These are phyloP conservation scores for Kryptolebias ocellatus DNA, from an alignment of 2,797 vertebrate species.

Conservation along the genomic window DNA sequence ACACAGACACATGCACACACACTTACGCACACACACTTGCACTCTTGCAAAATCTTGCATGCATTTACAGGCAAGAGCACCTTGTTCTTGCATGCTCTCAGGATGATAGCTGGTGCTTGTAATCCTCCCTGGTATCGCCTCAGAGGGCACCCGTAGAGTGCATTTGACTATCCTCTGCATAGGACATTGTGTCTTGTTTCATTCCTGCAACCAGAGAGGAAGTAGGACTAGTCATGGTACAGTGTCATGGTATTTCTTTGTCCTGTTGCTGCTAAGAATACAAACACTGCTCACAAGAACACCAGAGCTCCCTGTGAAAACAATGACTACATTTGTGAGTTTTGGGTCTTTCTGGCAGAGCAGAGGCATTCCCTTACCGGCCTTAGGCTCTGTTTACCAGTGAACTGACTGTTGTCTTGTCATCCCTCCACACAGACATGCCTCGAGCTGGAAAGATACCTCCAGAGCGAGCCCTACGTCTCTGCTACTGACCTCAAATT, in stretches of 20 bases:
- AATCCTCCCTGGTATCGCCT: conserved; percentile 61
- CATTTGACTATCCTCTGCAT: conserved; percentile 48
- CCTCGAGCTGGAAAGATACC: conserved; percentile 94
- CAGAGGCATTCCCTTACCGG: conserved; percentile 3
- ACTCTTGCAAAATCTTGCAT: conserved; percentile 1
- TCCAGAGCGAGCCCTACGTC: conserved; percentile 95
- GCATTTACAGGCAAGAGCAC: conserved; percentile 36
- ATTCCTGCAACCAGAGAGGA: conserved; percentile 50
- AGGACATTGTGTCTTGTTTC: conserved; percentile 67
- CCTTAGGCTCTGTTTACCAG: conserved; percentile 4
- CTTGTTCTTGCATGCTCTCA: conserved; percentile 52
- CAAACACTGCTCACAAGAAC: conserved; percentile 13
- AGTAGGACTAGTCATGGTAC: conserved; percentile 35
- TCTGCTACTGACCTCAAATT: conserved; percentile 94
- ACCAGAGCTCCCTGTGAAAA: conserved; percentile 25
- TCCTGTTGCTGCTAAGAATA: conserved; percentile 54
- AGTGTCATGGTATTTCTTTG: conserved; percentile 30
- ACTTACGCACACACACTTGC: conserved; percentile 1
- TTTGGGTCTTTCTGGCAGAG: conserved; percentile 36
- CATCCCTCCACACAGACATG: conserved; percentile 84
- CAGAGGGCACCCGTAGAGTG: conserved; percentile 43
- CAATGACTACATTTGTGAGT: conserved; percentile 8
- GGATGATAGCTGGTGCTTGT: conserved; percentile 53
- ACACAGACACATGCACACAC: conserved; percentile 14
- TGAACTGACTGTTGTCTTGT: conserved; percentile 41